Evolutionary conservation across 2,888 invertebrate species (phyloP), one percentile per base, ranked within the genome.

Genomic region (Agonopterix heracliana): DNA sequence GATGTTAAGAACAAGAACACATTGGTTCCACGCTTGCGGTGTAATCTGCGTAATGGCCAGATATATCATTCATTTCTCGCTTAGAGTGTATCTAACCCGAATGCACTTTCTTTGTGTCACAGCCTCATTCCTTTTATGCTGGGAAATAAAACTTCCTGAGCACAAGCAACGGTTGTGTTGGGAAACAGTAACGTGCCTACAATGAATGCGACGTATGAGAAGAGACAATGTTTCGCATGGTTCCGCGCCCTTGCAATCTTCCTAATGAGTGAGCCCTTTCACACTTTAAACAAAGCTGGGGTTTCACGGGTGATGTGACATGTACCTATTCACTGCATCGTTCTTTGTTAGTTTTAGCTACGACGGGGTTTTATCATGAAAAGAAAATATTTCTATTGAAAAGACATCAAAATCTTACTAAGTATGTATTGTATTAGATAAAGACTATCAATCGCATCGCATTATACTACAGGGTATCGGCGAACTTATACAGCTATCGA

Each of bases 191-290:
- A 71, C 73, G 66, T 66, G 65, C 64, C 26, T 12, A 9, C 44
- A 12, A n/a, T n/a, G 11, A 26, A 34, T 13, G 9, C n/a, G 66
- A 61, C 69, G 66, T 66, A 64, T 60, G 59, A 51, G 56, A 63
- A 66, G 61, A 80, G 71, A 83, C 81, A 82, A 71, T 83, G 82
- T 81, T 78, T 60, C 72, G 68, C 68, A 64, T 67, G 64, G 64
- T 70, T 63, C 66, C 65, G 70, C 79, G 78, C 86, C 84, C 85
- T 81, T 77, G 87, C 88, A 88, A 87, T 88, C 87, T 87, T 85
- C 86, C 86, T 88, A 88, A 88, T 87, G 88, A 88, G 84, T 83
- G 83, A 80, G 74, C 84, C 84, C 85, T 86, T 87, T 86, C 84
- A 85, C 86, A 85, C 86, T 78, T 68, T 61, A 74, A 71, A 86